Evolutionary conservation across 2,113 vertebrate genomes (phyloP), one percentile per base, ranked within the genome.

Genomic region (Oncorhynchus tshawytscha): DNA sequence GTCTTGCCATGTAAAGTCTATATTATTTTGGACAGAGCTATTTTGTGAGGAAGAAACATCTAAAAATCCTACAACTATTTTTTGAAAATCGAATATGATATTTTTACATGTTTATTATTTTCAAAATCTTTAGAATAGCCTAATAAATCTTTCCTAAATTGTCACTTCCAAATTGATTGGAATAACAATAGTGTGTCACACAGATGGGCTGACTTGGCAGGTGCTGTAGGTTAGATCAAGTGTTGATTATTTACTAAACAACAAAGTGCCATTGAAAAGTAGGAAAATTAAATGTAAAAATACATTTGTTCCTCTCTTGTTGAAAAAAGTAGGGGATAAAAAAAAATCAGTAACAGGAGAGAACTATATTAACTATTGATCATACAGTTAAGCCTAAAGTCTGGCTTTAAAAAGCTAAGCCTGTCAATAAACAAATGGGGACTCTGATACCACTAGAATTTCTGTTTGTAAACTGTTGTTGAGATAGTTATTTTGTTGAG

Each of bases 21-120:
- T 82, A 85, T 88, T 88, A 81, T 86, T 80, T 81, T 45, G 62
- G 60, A 54, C 66, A 67, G 25, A 24, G 59, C 27, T 77, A 71
- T 75, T 85, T 84, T 79, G 79, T 81, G 71, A 72, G 74, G 76
- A 77, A 85, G 66, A 49, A 2, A 69, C 45, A 51, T 68, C 8
- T 12, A 27, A 67, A 29, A 3, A 7, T 54, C 65, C 49, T 18
- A 18, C n/a, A 27, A 57, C 11, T 2, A 22, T 62, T 62, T 62
- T 22, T 62, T 22, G 5, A 22, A 22, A 62, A 62, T 22, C 8
- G 0, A 24, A 22, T 2, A 62, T 62, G 2, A 16, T 9, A 22
- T 57, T 57, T 57, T 57, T 2, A 12, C 11, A 57, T 20, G 18
- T 20, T 3, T 20, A 4, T 57, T 20, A 18, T 57, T 20, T 57